These are phyloP conservation scores for Myotis pilosus DNA, from an alignment of 2,797 vertebrate species.

Conservation along the genomic window DNA sequence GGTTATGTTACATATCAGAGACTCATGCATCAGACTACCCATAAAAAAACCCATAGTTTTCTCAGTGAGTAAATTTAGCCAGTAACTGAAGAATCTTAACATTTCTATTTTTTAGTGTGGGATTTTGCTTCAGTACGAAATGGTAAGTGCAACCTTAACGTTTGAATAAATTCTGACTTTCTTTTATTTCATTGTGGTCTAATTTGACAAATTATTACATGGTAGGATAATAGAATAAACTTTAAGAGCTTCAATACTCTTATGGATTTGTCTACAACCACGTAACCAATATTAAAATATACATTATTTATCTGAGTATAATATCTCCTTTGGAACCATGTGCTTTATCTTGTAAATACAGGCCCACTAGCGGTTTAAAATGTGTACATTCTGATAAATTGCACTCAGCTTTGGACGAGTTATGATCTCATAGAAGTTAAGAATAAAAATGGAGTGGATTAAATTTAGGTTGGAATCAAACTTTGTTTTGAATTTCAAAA, in stretches of 20 bases:
- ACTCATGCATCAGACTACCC: neutral
- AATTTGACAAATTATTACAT: slow-evolving; percentile 54
- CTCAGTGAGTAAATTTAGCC: neutral
- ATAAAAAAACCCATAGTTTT: neutral
- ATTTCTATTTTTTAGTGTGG: neutral
- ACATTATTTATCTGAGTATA: slow-evolving; percentile 63
- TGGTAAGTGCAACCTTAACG: neutral
- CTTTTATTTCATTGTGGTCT: slow-evolving; percentile 34
- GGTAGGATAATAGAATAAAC: slow-evolving; percentile 31
- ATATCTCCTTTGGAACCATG: slow-evolving; percentile 42
- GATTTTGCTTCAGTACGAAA: slow-evolving; percentile 27
- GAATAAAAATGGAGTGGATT: slow-evolving; percentile 39
- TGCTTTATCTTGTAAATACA: slow-evolving; percentile 60
- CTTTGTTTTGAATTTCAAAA: slow-evolving; percentile 55
- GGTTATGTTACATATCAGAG: neutral
- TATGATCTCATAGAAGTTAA: slow-evolving; percentile 30
- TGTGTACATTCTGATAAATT: slow-evolving; percentile 60
- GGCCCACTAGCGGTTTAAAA: slow-evolving; percentile 50
- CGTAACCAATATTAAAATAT: neutral
- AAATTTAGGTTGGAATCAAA: slow-evolving; percentile 46
- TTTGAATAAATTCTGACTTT: slow-evolving; percentile 37
- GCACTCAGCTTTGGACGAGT: neutral
- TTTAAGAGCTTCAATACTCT: slow-evolving; percentile 19
- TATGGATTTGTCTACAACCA: slow-evolving; percentile 27
- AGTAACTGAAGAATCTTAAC: slow-evolving; percentile 38